Evolutionary conservation across 2,113 vertebrate genomes (phyloP).

Genomic region (Halcyon malimbica): DNA sequence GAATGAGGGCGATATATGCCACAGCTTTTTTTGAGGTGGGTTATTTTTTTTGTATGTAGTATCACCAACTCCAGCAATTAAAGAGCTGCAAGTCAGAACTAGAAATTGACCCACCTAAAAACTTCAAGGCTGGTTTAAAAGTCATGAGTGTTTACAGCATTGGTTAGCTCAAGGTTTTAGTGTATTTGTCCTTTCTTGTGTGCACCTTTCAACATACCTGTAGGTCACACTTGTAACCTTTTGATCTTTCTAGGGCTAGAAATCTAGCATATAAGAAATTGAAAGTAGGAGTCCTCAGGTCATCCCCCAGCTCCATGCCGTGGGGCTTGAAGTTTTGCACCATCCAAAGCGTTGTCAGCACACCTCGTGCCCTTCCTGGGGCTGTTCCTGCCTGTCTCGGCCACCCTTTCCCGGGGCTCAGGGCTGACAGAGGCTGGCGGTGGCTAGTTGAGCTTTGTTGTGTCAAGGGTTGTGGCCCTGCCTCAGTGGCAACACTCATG

Average conservation of each 20-base stretch:
- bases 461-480: fast-evolving
- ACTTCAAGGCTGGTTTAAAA: not conserved
- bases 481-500: fast-evolving
- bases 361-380: not conserved
- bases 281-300: not conserved
- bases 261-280: not conserved
- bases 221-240: not conserved
- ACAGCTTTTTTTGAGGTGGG: not conserved
- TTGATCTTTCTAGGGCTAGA: not conserved
- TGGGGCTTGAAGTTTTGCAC: not conserved
- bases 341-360: not conserved
- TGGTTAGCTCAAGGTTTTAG: not conserved
- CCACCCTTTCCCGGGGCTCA: fast-evolving
- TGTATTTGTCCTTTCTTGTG: not conserved
- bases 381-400: not conserved
- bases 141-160: fast-evolving
- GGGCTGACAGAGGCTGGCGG: not conserved
- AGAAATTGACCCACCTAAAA: not conserved
- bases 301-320: too few relatives aligned
- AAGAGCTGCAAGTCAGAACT: not conserved
- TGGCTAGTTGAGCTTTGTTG: not conserved
- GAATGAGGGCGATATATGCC: not conserved
- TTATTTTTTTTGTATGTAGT: not conserved
- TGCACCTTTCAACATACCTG: fast-evolving
- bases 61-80: not conserved